Evolutionary conservation across 1,140 invertebrate genomes (phyloP).

Genomic region (Cheumatopsyche charites): DNA sequence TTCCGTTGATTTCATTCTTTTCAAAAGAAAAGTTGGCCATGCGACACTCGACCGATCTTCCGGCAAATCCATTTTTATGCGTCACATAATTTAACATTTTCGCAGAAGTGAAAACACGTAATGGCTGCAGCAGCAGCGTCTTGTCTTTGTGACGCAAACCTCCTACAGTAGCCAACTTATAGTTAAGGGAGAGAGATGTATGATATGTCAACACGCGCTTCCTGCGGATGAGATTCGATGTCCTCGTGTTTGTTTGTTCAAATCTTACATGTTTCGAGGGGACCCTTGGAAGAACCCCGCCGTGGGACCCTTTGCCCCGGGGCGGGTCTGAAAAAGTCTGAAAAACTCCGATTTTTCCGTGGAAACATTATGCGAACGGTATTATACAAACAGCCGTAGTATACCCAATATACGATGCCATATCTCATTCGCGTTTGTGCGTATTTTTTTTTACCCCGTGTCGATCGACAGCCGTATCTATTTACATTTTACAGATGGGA

Average conservation of each 20-base stretch:
- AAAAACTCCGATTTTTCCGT: constrained; percentile 16
- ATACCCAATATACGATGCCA: too few species aligned
- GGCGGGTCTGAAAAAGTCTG: constrained; percentile 2
- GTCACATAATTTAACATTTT: neutral
- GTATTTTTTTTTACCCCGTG: constrained; percentile 27
- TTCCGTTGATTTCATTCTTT: too few species aligned
- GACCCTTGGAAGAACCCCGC: constrained; percentile 1
- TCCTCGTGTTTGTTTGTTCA: constrained; percentile 47
- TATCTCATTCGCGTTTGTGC: constrained; percentile 8
- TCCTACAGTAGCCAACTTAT: constrained; percentile 10
- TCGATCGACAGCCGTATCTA: constrained; percentile 21
- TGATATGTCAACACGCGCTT: constrained; percentile 45
- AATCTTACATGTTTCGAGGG: constrained; percentile 43
- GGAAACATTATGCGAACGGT: too few species aligned
- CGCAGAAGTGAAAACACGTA: neutral
- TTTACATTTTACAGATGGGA: constrained; percentile 36
- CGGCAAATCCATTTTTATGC: neutral
- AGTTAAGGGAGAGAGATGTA: constrained; percentile 34
- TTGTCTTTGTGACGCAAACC: neutral
- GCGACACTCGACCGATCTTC: too few species aligned
- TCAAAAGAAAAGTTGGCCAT: too few species aligned
- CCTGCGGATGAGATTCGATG: constrained; percentile 42
- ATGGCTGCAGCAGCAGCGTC: neutral
- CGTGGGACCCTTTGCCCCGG: constrained; percentile 7
- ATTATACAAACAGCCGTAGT: too few species aligned